These are phyloP conservation scores for Pogonomyrmex barbatus DNA, from an alignment of 1,140 invertebrate genomes.

Conservation along the genomic window DNA sequence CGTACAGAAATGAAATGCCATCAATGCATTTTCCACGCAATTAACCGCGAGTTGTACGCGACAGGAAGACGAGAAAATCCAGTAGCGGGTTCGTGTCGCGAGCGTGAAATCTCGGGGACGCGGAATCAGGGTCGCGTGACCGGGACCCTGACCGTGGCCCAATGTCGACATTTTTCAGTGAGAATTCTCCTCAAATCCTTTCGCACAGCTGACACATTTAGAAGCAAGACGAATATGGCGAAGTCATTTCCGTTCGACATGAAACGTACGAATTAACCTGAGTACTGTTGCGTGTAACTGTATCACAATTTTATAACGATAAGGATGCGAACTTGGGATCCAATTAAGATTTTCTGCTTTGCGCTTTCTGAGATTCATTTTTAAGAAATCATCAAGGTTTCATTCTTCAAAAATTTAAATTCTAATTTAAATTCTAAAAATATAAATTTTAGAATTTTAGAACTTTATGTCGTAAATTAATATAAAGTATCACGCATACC, in stretches of 20 bases:
- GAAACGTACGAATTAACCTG: constrained; percentile 52
- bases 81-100: constrained; percentile 51
- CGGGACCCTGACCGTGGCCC: constrained; percentile 74
- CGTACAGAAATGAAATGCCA: constrained; percentile 20
- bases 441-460: background rate
- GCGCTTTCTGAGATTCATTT: background rate
- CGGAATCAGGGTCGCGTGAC: constrained; percentile 79
- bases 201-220: constrained; percentile 61
- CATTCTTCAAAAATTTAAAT: background rate
- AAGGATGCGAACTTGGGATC: constrained; percentile 22
- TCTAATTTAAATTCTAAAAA: background rate
- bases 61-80: constrained; percentile 64
- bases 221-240: constrained; percentile 8
- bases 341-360: constrained; percentile 7
- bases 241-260: constrained; percentile 48
- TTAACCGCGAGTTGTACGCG: constrained; percentile 27
- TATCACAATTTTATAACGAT: constrained; percentile 46
- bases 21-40: constrained; percentile 42
- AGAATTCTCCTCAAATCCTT: constrained; percentile 51
- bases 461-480: background rate
- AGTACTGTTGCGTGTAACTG: constrained; percentile 62
- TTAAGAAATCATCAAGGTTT: background rate
- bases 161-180: constrained; percentile 72
- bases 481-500: background rate
- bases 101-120: constrained; percentile 64